Percentiles rank a stretch among this genome's conserved stretches.
phyloP scores from a whole-genome alignment of 92 coral and sea anemone genomes.

The Zoanthus sociatus region DNA sequence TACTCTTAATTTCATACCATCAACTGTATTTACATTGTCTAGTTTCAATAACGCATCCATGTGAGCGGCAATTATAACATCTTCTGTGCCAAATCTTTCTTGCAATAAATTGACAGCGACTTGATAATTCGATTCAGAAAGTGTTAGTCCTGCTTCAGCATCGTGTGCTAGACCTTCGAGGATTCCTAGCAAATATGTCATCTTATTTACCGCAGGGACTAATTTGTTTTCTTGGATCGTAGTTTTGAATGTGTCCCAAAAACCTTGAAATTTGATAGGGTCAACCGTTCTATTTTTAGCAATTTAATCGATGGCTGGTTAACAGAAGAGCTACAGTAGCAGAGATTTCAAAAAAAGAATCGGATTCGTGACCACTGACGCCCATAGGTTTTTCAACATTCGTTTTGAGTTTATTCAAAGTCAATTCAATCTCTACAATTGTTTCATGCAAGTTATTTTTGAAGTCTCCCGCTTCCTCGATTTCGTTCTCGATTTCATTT shows the following conservation, averaged over 20 bases:
- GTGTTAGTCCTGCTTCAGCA: slow-evolving; percentile 17
- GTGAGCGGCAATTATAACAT: slow-evolving; percentile 17
- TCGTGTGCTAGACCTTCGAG: not conserved
- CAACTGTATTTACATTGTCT: too few species aligned
- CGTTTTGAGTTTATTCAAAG: too few species aligned
- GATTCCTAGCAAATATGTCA: not conserved
- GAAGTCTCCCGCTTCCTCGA: not conserved
- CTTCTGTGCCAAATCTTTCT: not conserved
- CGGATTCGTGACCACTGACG: not conserved
- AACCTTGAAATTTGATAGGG: too few species aligned
- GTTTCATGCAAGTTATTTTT: not conserved
- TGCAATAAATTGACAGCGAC: slow-evolving; percentile 5
- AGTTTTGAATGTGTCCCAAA: not conserved
- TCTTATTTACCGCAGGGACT: not conserved
- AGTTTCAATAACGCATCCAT: slow-evolving; percentile 7
- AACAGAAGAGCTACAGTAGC: too few species aligned
- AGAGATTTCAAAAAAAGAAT: too few species aligned
- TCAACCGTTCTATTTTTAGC: too few species aligned
- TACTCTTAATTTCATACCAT: slow-evolving; percentile 6
- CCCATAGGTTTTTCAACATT: not conserved
- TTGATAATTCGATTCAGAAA: not conserved
- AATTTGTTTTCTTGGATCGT: too few species aligned
- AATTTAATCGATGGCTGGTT: too few species aligned
- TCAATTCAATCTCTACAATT: not conserved
- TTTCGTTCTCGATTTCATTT: not conserved